These are phyloP conservation scores for Gasterosteus nipponicus DNA, from an alignment of 2,113 vertebrate genomes.

Conservation along the genomic window DNA sequence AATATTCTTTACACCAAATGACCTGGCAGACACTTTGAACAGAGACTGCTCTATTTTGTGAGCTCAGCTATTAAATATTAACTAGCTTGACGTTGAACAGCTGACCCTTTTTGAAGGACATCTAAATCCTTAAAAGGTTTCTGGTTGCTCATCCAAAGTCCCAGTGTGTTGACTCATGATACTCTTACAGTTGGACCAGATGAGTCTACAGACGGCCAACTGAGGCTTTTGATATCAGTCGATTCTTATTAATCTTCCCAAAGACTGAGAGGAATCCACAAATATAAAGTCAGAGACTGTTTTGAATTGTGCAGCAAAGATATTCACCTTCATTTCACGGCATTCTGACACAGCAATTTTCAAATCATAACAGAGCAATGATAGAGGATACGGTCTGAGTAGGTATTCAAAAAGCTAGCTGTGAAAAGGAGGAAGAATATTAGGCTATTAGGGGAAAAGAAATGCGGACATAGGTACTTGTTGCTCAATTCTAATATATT, in stretches of 20 bases:
- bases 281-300: neutral
- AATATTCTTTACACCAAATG: neutral
- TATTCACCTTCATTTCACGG: constrained; percentile 33
- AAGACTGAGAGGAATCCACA: neutral
- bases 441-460: constrained; percentile 1
- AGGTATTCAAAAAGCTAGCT: neutral
- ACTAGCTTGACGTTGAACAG: neutral
- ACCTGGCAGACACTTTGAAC: neutral
- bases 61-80: constrained; percentile 26
- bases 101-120: constrained; percentile 12
- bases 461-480: constrained; percentile 7
- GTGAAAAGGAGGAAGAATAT: constrained; percentile 8
- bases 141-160: neutral
- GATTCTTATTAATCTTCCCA: neutral
- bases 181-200: neutral
- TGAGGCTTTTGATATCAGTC: neutral
- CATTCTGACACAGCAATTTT: constrained; percentile 19
- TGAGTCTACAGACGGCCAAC: neutral
- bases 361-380: constrained; percentile 18
- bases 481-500: constrained; percentile 8
- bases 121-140: neutral
- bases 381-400: neutral
- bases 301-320: neutral
- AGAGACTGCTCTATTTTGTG: constrained; percentile 9
- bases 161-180: neutral